Evolutionary conservation across 2,797 vertebrate genomes (phyloP), one percentile per base, ranked within the genome.

Genomic region (Sciurus vulgaris): DNA sequence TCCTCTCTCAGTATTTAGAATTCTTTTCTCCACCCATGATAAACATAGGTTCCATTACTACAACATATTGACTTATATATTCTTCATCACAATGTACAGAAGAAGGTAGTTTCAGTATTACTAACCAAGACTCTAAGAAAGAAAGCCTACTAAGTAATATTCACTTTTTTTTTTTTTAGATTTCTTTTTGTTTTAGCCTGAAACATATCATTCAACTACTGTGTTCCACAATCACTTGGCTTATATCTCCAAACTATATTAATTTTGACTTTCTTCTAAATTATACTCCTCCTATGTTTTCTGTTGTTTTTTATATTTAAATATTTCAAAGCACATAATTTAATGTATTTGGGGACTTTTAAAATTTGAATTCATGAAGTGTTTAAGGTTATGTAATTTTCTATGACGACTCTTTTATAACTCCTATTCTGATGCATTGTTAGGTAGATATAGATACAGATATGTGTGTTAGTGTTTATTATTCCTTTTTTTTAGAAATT

Each of bases 301-400:
- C 26, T 65, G 59, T 94, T 54, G 51, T 78, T 79, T 76, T 83
- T 72, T 33, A n/a, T 51, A 56, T 78, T 86, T 96, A 15, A 65
- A 63, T 18, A 49, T 85, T 93, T 95, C 76, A 73, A 72, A 82
- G 18, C 9, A 41, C 41, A 70, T 30, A 51, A 35, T 76, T 84
- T 87, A 67, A 84, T 51, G 87, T 24, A 84, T 59, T 81, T 88
- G 86, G 13, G 7, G 15, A 89, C 51, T 24, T 47, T 38, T 6
- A 77, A 44, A n/a, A 83, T 47, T 69, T 93, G 47, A 5, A 54
- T 22, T 88, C 10, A 24, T 41, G n/a, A 86, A 76, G 1, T 85
- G 4, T 69, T 38, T 88, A 85, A 93, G 33, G 5, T 0, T 88
- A 33, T 61, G 5, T 49, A 79, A 10, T 83, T 93, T 93, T 38